These are phyloP conservation scores for Imbricaverruca yamaguchii DNA, from an alignment of 2,888 invertebrate genomes.

Conservation along the genomic window DNA sequence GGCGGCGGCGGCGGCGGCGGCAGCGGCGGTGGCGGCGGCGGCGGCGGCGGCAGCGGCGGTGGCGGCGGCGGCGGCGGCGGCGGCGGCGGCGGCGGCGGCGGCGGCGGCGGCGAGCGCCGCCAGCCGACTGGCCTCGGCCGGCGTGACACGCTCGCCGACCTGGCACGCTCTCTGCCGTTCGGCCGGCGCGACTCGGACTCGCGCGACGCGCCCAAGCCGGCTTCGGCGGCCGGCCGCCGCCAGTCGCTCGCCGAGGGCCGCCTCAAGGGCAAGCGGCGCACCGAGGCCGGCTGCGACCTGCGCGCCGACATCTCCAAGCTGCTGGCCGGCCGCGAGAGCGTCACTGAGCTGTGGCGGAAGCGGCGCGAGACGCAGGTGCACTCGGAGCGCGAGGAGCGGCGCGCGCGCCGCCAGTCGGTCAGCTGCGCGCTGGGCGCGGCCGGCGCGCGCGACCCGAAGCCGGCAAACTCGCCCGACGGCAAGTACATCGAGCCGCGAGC, in stretches of 20 bases:
- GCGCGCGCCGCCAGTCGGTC: constrained; percentile 29
- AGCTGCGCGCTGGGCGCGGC: constrained; percentile 29
- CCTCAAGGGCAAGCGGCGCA: constrained; percentile 29
- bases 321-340: constrained; percentile 31
- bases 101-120: neutral
- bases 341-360: constrained; percentile 30
- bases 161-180: constrained; percentile 68
- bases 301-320: constrained; percentile 30
- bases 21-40: constrained; percentile 34
- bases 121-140: constrained; percentile 52
- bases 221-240: constrained; percentile 23
- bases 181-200: constrained; percentile 29
- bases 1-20: neutral
- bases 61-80: too few relatives aligned
- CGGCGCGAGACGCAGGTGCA: constrained; percentile 31
- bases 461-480: constrained; percentile 36
- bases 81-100: constrained; percentile 36
- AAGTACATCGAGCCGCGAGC: constrained; percentile 11
- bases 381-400: constrained; percentile 17
- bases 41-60: constrained; percentile 2
- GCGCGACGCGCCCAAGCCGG: constrained; percentile 28
- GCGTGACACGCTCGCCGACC: constrained; percentile 77
- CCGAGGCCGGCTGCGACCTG: neutral
- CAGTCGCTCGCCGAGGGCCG: constrained; percentile 29
- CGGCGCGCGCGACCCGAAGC: constrained; percentile 29